A percentile compares a stretch with the other conserved stretches of the same genome.
These are phyloP conservation scores for Petrocephalus sullivani DNA, from an alignment of 2,797 vertebrate genomes.

Conservation along the genomic window DNA sequence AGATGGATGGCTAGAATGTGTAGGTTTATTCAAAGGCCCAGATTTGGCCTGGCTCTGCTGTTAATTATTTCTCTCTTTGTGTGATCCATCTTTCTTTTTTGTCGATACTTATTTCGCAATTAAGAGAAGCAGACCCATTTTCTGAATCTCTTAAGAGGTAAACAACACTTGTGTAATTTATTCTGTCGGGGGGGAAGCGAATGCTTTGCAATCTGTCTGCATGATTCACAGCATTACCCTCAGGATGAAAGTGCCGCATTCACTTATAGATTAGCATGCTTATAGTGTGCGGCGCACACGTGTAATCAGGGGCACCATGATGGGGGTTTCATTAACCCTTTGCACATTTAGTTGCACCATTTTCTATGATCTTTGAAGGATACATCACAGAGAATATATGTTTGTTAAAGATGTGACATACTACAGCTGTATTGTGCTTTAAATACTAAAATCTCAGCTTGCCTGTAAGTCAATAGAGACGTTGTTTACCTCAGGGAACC, in stretches of 20 bases:
- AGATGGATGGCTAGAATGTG: not conserved
- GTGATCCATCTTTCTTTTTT: not conserved
- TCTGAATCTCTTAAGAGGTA: not conserved
- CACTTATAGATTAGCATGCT: not conserved
- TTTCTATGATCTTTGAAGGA: not conserved
- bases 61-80: slow-evolving; percentile 5
- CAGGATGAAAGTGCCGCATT: not conserved
- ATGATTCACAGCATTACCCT: slow-evolving; percentile 6
- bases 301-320: not conserved
- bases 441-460: not conserved
- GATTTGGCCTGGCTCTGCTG: not conserved
- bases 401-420: not conserved
- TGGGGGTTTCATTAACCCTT: not conserved
- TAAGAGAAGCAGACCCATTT: not conserved
- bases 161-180: not conserved
- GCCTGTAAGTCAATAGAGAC: not conserved
- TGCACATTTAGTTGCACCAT: not conserved
- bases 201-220: slow-evolving; percentile 9
- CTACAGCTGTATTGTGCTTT: not conserved
- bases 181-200: not conserved
- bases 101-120: not conserved
- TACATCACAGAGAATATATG: not conserved
- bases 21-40: not conserved
- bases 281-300: not conserved
- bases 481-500: not conserved